Evolutionary conservation across 2,888 invertebrate genomes (phyloP), one percentile per base, ranked within the genome.

Genomic region (Caenorhabditis panamensis): DNA sequence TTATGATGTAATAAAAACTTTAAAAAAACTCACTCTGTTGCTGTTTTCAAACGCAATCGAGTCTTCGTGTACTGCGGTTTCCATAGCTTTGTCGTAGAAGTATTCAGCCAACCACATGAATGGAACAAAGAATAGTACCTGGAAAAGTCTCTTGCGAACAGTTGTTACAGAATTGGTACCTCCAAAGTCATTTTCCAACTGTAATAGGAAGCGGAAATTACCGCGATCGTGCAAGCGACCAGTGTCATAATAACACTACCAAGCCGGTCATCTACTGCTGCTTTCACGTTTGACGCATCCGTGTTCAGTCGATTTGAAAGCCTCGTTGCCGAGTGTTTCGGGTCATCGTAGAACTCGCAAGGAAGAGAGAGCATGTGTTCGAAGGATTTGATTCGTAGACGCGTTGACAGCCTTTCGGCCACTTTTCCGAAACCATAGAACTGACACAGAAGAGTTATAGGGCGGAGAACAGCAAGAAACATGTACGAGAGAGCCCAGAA

Each of bases 321-420:
- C 78, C 90, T 92, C 2, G 91, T 91, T 36, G 91, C 84, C 2
- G 91, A 89, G 82, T 91, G 91, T 9, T 86, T 84, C 18, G 91
- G 89, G 37, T 91, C 83, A 86, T 92, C 92, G 79, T 92, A 92
- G 91, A 92, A 92, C n/a, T 89, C 90, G 11, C 91, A 88, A 51
- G 92, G 90, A 84, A 92, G 91, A 3, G 91, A 84, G 0, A 80
- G 41, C 41, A 83, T 61, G 37, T 91, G 92, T 13, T 83, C 75
- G 77, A 92, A 92, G 2, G 91, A 91, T 67, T 88, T 82, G 9
- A 91, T 79, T 24, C 93, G 89, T 8, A 91, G 83, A 24, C 91
- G 83, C 69, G 86, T 89, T 0, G 91, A 91, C 41, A 91, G 63
- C 13, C 80, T 84, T 59, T 91, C 91, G 5, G 90, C 89, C 0